Percentiles rank a stretch among this genome's conserved stretches.
Evolutionary conservation across 2,888 invertebrate species (phyloP).

Genomic region (Tetranychus piercei): DNA sequence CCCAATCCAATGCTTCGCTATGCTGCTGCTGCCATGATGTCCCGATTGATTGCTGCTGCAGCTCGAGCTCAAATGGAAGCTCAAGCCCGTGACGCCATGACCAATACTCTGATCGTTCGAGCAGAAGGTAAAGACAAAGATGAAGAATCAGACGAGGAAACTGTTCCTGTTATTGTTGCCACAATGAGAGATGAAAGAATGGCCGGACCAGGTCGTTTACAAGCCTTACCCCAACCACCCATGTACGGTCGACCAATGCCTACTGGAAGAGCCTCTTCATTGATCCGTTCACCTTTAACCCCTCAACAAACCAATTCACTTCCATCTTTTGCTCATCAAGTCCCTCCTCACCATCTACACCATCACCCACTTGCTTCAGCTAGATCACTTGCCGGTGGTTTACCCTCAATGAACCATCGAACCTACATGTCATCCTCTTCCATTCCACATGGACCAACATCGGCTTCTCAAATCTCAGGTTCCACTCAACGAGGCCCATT

Average conservation of each 20-base stretch:
- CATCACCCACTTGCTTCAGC: not conserved
- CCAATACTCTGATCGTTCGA: not conserved
- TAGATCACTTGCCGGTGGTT: not conserved
- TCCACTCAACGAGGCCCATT: not conserved
- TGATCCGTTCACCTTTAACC: constrained; percentile 14
- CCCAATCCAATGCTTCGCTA: constrained; percentile 20
- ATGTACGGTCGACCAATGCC: constrained; percentile 22
- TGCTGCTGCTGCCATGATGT: constrained; percentile 23
- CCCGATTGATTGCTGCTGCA: constrained; percentile 20
- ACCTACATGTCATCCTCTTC: constrained; percentile 1
- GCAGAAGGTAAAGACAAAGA: constrained; percentile 18
- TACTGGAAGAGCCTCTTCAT: constrained; percentile 2
- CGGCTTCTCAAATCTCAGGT: not conserved
- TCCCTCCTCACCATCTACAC: not conserved
- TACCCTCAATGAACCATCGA: constrained; percentile 11
- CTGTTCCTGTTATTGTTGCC: constrained; percentile 17
- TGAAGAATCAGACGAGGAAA: constrained; percentile 18
- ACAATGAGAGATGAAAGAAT: constrained; percentile 15
- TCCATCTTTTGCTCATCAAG: not conserved
- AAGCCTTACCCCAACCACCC: constrained; percentile 9
- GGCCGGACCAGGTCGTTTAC: not conserved
- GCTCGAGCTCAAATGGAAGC: constrained; percentile 18
- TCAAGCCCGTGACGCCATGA: constrained; percentile 11
- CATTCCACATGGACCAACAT: not conserved
- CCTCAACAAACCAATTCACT: constrained; percentile 7